These are phyloP conservation scores for Alca torda DNA, from an alignment of 2,797 vertebrate species.

Conservation along the genomic window DNA sequence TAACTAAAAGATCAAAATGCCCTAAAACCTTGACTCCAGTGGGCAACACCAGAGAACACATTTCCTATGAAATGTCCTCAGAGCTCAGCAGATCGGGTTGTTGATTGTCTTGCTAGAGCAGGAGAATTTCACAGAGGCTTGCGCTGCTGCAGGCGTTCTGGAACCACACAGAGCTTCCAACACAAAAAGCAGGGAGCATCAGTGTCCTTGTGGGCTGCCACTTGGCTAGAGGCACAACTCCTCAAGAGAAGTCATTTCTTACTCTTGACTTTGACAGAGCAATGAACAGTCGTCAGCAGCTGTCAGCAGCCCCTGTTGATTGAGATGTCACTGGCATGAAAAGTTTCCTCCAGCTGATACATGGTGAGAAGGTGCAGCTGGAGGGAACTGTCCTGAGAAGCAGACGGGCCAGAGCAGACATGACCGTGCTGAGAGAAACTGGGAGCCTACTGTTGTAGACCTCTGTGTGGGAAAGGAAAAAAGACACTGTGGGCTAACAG, in stretches of 20 bases:
- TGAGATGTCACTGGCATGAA: background rate
- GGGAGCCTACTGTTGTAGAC: rapidly evolving
- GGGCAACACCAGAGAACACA: background rate
- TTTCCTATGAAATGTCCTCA: background rate
- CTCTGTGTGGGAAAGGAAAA: background rate
- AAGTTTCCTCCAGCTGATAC: background rate
- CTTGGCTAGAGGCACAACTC: background rate
- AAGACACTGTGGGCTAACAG: background rate
- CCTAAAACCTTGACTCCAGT: background rate
- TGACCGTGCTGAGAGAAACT: background rate
- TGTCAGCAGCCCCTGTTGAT: background rate
- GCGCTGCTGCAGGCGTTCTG: background rate
- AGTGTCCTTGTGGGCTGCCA: background rate
- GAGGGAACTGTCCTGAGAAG: background rate
- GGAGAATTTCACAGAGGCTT: background rate
- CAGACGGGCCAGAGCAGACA: background rate
- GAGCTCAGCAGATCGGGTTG: background rate
- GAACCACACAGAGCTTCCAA: background rate
- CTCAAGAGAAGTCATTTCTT: background rate
- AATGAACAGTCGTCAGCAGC: background rate
- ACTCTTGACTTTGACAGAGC: background rate
- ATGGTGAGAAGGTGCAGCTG: background rate
- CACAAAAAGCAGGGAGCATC: background rate
- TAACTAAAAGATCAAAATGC: background rate
- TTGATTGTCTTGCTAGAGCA: background rate